These are phyloP conservation scores for Selene dorsalis DNA, from an alignment of 2,797 vertebrate genomes.

Conservation along the genomic window DNA sequence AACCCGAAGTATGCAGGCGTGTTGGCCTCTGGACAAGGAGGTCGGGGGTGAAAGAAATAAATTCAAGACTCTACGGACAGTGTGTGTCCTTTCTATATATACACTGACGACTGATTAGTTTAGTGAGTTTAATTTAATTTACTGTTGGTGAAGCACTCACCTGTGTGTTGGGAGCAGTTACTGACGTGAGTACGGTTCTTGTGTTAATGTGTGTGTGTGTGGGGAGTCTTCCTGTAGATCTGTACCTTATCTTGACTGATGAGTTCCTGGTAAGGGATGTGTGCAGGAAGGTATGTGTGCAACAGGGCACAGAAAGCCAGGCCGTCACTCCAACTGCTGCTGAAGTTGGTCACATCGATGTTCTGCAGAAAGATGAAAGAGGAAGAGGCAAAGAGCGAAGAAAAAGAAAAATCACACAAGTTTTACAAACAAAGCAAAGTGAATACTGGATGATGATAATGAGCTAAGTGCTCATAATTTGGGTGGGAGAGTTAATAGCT, in stretches of 20 bases:
- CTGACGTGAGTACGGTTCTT: neutral
- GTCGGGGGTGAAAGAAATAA: neutral
- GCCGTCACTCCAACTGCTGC: slow-evolving; percentile 95
- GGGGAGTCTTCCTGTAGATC: slow-evolving; percentile 23
- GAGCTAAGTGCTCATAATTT: slow-evolving; percentile 33
- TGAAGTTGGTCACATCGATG: slow-evolving; percentile 95
- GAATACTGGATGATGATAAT: slow-evolving; percentile 32
- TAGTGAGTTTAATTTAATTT: slow-evolving; percentile 11
- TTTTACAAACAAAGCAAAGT: slow-evolving; percentile 25
- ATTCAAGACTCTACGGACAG: neutral
- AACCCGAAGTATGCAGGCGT: neutral
- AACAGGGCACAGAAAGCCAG: slow-evolving; percentile 92
- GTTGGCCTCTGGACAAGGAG: neutral
- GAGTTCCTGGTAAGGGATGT: slow-evolving; percentile 94
- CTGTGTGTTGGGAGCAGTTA: neutral
- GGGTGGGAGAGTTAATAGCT: slow-evolving; percentile 9
- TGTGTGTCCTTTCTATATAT: slow-evolving; percentile 9
- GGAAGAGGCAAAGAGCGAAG: neutral
- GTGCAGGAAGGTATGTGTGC: slow-evolving; percentile 92
- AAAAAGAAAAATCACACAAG: neutral
- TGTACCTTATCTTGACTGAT: slow-evolving; percentile 93
- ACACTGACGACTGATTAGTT: slow-evolving; percentile 36
- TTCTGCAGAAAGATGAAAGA: slow-evolving; percentile 68
- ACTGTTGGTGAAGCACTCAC: slow-evolving; percentile 10
- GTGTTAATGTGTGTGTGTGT: slow-evolving; percentile 11